Evolutionary conservation across 2,113 vertebrate species (phyloP).

Genomic region (Ptilonorhynchus violaceus): DNA sequence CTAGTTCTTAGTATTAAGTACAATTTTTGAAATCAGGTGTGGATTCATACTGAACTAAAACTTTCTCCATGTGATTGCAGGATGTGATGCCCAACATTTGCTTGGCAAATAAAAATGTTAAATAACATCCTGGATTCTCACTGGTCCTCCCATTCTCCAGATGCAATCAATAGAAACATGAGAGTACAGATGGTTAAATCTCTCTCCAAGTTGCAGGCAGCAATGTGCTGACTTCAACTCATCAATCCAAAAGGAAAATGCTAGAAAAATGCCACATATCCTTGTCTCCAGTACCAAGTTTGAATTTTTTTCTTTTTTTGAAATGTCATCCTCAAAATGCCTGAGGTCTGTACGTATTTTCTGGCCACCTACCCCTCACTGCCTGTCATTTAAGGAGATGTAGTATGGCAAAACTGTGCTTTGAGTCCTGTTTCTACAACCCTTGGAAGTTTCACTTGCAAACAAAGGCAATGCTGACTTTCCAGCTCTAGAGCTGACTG

Average conservation of each 20-base stretch:
- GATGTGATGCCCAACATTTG: background rate
- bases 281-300: background rate
- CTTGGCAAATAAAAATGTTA: background rate
- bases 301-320: background rate
- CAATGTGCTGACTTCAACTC: background rate
- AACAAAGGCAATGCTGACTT: background rate
- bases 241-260: background rate
- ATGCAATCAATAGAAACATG: background rate
- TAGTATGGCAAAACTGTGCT: background rate
- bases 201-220: background rate
- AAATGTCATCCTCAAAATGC: background rate
- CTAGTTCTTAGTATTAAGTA: background rate
- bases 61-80: background rate
- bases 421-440: background rate
- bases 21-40: background rate
- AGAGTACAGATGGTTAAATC: background rate
- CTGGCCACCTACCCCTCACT: background rate
- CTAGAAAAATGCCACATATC: background rate
- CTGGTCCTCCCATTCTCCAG: background rate
- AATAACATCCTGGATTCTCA: background rate
- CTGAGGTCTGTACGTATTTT: background rate
- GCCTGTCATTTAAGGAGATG: background rate
- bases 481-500: background rate
- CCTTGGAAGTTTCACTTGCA: background rate
- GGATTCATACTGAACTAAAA: background rate